These are phyloP conservation scores for Saccostrea echinata DNA, from an alignment of 1,140 invertebrate species.

Conservation along the genomic window DNA sequence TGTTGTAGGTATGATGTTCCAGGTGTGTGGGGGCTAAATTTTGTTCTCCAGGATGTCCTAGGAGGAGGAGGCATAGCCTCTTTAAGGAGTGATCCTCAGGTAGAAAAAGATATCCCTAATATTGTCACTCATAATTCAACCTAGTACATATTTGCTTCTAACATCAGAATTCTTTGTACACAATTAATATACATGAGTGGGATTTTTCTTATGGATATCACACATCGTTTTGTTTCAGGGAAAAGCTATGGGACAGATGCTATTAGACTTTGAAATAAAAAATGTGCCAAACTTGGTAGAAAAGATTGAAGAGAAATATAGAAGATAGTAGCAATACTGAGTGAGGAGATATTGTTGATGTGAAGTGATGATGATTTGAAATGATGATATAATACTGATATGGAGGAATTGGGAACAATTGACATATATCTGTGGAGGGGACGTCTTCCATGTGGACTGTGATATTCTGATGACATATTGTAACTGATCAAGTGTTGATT, in stretches of 20 bases:
- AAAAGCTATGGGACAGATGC: slow-evolving; percentile 81
- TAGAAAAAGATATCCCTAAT: slow-evolving; percentile 60
- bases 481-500: too few relatives aligned
- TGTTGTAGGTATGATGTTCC: slow-evolving; percentile 79
- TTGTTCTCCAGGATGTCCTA: slow-evolving; percentile 79
- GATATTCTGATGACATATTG: too few relatives aligned
- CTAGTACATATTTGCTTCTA: background rate
- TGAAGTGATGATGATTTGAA: background rate
- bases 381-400: background rate
- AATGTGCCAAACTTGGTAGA: slow-evolving; percentile 75
- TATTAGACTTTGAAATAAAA: slow-evolving; percentile 79
- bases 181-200: background rate
- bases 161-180: background rate
- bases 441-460: too few relatives aligned
- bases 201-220: background rate
- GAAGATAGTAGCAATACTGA: background rate
- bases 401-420: too few relatives aligned
- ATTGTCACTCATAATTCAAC: background rate
- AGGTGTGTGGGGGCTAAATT: slow-evolving; percentile 81
- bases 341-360: background rate
- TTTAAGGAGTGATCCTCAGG: slow-evolving; percentile 81
- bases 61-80: slow-evolving; percentile 82
- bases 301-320: background rate
- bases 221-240: slow-evolving; percentile 72
- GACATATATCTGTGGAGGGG: too few relatives aligned